Base-by-base conservation (phyloP, 2,113 vertebrate genomes). In the Lepidothrix coronata region DNA sequence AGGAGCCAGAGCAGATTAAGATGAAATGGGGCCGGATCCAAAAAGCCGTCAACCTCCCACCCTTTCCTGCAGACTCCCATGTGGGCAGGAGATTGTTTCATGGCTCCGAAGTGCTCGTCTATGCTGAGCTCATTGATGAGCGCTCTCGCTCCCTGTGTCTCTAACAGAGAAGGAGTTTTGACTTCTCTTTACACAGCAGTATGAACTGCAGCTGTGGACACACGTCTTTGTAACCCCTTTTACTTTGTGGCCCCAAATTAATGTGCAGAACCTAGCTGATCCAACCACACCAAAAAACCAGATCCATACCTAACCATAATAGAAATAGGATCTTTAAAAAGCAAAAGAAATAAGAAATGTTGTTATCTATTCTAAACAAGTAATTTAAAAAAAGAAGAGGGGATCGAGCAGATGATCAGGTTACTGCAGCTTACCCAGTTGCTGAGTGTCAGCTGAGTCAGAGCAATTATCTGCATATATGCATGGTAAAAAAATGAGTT, bases 61-160 rank as follows among this genome's bases (percentile, higher is more conserved):
- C 92, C 92, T 90, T 96, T 96, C 92, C 95, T 96, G 93, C 88
- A 97, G 96, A 93, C 92, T 97, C 95, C 95, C 96, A 91, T 91
- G 95, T 81, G 95, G 75, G 88, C 39, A 94, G 65, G 90, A 93
- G 93, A 94, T 86, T 80, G 85, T 80, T 96, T 63, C 3, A 1
- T 95, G 95, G 93, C 95, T 96, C 95, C 95, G 81, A 79, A 86
- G 71, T 8, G 58, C 93, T 91, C 1, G 28, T 79, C 91, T 89
- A 89, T 9, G 58, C 71, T 70, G 41, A 93, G 81, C 70, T 88
- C 1, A 2, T 5, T 39, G 91, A 82, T 33, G 79, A 94, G 87
- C 24, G 55, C 71, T 85, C 78, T 72, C 2, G 16, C 81, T 96
- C 87, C 67, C 54, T 1, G 0, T 13, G 25, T 46, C 87, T 93